Percentiles rank a stretch among this genome's conserved stretches.
phyloP scores from a whole-genome alignment of 2,797 vertebrate species.

The Tragelaphus oryx region DNA sequence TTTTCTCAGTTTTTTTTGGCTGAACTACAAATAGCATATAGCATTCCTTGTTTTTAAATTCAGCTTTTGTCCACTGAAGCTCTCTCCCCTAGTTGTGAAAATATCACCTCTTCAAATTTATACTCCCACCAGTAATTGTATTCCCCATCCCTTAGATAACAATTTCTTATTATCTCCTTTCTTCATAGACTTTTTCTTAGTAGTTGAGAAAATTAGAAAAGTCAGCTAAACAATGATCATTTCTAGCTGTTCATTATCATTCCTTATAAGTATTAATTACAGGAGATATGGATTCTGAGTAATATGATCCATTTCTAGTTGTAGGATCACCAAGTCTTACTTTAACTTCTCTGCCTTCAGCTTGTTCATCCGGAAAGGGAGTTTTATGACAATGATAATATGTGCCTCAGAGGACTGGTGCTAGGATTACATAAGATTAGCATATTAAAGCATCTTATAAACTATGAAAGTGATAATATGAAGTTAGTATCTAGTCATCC shows the following conservation, averaged over 20 bases:
- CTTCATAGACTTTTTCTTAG: not conserved
- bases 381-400: slow-evolving; percentile 31
- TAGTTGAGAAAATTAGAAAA: slow-evolving; percentile 13
- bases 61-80: slow-evolving; percentile 15
- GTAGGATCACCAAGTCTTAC: not conserved
- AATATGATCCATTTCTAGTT: not conserved
- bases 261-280: not conserved
- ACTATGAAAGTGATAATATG: slow-evolving; percentile 1
- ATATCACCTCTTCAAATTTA: slow-evolving; percentile 41
- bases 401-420: not conserved
- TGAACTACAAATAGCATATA: not conserved
- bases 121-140: slow-evolving; percentile 21
- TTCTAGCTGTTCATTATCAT: not conserved
- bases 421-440: slow-evolving; percentile 55
- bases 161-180: not conserved
- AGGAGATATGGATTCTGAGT: not conserved
- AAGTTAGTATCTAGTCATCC: not conserved
- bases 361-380: slow-evolving; percentile 29
- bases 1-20: slow-evolving; percentile 23
- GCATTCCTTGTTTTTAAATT: slow-evolving; percentile 30
- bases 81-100: slow-evolving; percentile 35
- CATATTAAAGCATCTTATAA: slow-evolving; percentile 52
- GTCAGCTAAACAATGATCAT: not conserved
- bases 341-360: not conserved
- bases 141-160: not conserved